Conservation (phyloP, 2,113 vertebrate species). For the Siniperca chuatsi region DNA sequence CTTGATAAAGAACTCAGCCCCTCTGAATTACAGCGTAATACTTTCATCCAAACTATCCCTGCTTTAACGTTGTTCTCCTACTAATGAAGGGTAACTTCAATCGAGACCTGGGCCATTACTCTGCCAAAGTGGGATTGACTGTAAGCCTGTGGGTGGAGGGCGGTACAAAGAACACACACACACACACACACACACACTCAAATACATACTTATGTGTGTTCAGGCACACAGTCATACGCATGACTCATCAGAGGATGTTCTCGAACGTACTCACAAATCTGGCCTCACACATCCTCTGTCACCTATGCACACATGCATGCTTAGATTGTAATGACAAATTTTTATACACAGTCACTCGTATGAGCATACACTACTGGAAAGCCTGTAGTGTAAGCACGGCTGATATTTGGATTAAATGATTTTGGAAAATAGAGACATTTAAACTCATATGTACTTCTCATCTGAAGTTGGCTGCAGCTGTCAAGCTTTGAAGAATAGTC, state of each 20-base stretch:
- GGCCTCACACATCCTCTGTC: background rate
- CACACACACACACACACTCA: background rate
- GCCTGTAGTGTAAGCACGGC: background rate
- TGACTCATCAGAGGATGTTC: background rate
- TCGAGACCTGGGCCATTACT: slow-evolving; percentile 57
- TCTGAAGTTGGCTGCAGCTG: slow-evolving; percentile 43
- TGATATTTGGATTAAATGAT: slow-evolving; percentile 13
- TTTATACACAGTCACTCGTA: background rate
- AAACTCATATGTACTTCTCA: background rate
- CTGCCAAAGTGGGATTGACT: slow-evolving; percentile 66
- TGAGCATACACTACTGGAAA: background rate
- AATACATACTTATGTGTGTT: background rate
- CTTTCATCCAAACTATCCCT: slow-evolving; percentile 74
- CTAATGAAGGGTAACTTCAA: slow-evolving; percentile 76
- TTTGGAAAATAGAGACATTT: slow-evolving; percentile 38
- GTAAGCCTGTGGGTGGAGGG: slow-evolving; percentile 52
- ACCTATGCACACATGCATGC: background rate
- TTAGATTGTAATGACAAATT: background rate
- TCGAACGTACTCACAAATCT: background rate
- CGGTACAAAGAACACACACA: slow-evolving; percentile 31
- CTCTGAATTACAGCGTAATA: slow-evolving; percentile 56
- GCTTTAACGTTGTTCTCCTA: slow-evolving; percentile 58
- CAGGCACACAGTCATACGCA: background rate
- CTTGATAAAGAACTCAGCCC: slow-evolving; percentile 65
- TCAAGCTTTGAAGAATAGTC: slow-evolving; percentile 67